phyloP scores from a whole-genome alignment of 2,888 invertebrate species.

The Pachycephus smyrnensis region DNA sequence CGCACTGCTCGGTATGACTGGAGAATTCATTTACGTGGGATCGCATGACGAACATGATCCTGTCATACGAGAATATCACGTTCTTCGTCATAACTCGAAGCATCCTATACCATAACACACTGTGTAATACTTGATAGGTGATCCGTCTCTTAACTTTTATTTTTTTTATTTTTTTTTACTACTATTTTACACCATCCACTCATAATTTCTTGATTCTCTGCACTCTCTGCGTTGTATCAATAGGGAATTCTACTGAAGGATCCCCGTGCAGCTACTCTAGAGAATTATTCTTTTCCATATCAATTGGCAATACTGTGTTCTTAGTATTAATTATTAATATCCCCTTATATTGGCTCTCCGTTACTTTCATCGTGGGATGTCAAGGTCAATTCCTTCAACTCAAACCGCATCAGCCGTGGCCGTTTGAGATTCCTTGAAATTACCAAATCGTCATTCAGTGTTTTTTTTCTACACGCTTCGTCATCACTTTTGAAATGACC shows the following conservation, averaged over 20 bases:
- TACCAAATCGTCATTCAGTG: background rate
- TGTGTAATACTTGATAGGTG: background rate
- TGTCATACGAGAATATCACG: slow-evolving; percentile 4
- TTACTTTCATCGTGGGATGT: background rate
- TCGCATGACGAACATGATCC: background rate
- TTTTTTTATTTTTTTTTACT: background rate
- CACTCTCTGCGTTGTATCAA: background rate
- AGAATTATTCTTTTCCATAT: background rate
- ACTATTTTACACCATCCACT: background rate
- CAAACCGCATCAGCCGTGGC: background rate
- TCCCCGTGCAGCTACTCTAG: background rate
- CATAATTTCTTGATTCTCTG: background rate
- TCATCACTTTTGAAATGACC: background rate
- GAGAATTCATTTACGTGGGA: background rate
- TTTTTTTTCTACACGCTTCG: background rate
- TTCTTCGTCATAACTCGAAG: background rate
- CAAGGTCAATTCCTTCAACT: background rate
- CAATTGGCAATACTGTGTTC: too few relatives aligned
- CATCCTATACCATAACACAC: background rate
- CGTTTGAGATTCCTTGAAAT: background rate
- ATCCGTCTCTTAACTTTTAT: background rate
- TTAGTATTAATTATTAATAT: background rate
- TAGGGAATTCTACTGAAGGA: background rate
- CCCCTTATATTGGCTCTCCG: background rate
- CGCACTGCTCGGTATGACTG: background rate